Conservation (phyloP, 2,888 invertebrate species). For the Scaptomyza tumidula region DNA sequence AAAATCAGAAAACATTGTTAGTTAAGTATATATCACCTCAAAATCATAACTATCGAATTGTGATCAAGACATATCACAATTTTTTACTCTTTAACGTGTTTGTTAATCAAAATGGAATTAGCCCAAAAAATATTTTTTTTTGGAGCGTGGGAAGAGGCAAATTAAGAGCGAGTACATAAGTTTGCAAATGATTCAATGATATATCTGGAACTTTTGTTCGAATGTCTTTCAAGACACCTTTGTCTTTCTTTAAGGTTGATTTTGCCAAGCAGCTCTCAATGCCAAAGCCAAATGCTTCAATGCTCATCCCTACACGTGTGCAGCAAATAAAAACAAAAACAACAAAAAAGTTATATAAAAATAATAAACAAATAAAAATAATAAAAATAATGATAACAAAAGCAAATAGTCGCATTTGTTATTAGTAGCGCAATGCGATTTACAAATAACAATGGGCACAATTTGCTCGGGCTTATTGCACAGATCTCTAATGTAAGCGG, state of each 20-base stretch:
- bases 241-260: constrained; percentile 23
- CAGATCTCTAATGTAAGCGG: constrained; percentile 74
- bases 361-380: constrained; percentile 14
- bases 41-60: too few relatives aligned
- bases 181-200: constrained; percentile 24
- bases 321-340: constrained; percentile 19
- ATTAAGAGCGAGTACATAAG: background rate
- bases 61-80: too few relatives aligned
- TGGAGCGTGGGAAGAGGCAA: constrained; percentile 48
- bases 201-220: constrained; percentile 15
- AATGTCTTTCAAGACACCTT: constrained; percentile 17
- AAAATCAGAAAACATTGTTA: too few relatives aligned
- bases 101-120: constrained; percentile 54
- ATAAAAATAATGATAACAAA: constrained; percentile 45
- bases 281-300: constrained; percentile 57
- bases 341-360: constrained; percentile 16
- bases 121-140: constrained; percentile 1
- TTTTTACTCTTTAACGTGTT: background rate
- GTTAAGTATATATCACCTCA: too few relatives aligned
- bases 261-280: constrained; percentile 62
- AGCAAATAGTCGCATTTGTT: constrained; percentile 55
- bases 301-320: constrained; percentile 51
- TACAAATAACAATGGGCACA: constrained; percentile 76
- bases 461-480: constrained; percentile 69
- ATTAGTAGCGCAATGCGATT: constrained; percentile 69